These are phyloP conservation scores for Acomys russatus DNA, from an alignment of 2,797 vertebrate genomes.

Conservation along the genomic window DNA sequence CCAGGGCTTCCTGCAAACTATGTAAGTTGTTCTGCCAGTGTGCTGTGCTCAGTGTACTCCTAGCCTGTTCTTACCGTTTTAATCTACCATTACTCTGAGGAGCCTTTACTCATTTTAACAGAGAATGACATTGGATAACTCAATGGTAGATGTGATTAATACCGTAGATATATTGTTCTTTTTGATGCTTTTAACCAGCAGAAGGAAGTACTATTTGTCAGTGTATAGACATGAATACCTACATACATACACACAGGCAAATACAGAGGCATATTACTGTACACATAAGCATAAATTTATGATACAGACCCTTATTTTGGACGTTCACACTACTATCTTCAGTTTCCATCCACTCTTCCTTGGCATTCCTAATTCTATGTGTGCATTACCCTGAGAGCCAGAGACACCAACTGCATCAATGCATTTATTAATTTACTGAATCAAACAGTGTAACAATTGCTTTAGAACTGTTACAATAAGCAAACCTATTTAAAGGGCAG, in stretches of 20 bases:
- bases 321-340: background rate
- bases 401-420: background rate
- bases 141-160: background rate
- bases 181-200: background rate
- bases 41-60: no score
- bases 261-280: background rate
- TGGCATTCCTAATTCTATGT: background rate
- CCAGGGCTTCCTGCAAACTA: background rate
- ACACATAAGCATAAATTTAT: background rate
- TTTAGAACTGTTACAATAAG: constrained; percentile 32
- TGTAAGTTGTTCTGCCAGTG: background rate
- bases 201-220: background rate
- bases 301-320: constrained; percentile 2
- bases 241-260: background rate
- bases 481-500: background rate
- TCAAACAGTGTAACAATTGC: constrained; percentile 1
- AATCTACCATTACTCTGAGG: background rate
- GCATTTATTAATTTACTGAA: background rate
- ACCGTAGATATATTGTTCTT: background rate
- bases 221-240: background rate
- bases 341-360: constrained; percentile 18
- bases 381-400: background rate
- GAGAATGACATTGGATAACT: background rate
- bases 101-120: background rate
- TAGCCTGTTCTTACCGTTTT: background rate